Conservation (phyloP, 1,140 invertebrate species). For the Atta colombica region DNA sequence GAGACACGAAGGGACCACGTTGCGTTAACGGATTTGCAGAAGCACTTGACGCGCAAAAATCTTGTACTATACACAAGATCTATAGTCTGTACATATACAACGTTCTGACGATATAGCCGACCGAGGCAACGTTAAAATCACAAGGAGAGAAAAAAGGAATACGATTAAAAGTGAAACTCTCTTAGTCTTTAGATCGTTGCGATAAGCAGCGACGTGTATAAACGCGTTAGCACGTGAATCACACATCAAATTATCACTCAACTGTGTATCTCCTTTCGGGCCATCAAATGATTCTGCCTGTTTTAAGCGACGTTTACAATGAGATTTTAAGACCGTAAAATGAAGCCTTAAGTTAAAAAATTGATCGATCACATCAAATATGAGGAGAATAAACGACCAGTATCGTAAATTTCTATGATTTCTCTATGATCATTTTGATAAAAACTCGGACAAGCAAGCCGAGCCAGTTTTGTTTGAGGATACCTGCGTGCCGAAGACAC, state of each 20-base stretch:
- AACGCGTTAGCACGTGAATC: conserved; percentile 23
- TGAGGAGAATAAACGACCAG: too few species aligned
- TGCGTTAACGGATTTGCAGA: conserved; percentile 48
- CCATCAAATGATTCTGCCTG: neutral
- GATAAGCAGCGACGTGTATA: conserved; percentile 26
- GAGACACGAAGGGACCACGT: conserved; percentile 64
- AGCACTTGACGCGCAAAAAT: conserved; percentile 19
- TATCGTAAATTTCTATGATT: neutral
- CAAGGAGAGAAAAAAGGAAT: neutral
- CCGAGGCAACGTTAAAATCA: neutral
- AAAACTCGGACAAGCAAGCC: neutral
- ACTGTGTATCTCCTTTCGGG: neutral
- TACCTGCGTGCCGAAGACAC: neutral
- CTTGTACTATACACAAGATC: neutral
- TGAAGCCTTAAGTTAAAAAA: too few species aligned
- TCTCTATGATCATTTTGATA: neutral
- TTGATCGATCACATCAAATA: too few species aligned
- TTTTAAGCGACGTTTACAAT: neutral
- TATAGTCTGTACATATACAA: neutral
- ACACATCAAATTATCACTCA: conserved; percentile 35
- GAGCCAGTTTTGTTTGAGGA: neutral
- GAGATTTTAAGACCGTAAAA: too few species aligned
- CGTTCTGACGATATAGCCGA: neutral
- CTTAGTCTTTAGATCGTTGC: conserved; percentile 10
- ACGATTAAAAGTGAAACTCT: conserved; percentile 51